phyloP scores from a whole-genome alignment of 2,888 invertebrate genomes.

The Hyalella azteca region DNA sequence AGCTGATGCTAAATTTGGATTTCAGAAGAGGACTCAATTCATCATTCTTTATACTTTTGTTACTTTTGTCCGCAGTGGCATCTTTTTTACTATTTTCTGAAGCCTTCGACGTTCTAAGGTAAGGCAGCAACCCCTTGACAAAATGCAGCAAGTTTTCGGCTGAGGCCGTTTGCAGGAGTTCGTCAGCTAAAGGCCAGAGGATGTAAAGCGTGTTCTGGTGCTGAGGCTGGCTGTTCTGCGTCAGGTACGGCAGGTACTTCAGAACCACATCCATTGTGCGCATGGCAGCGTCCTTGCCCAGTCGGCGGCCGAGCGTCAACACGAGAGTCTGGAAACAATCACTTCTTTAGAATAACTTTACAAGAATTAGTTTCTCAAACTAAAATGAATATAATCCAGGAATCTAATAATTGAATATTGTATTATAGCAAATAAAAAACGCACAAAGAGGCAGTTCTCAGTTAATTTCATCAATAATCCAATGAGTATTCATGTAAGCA shows the following conservation, averaged over 20 bases:
- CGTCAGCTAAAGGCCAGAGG: constrained; percentile 29
- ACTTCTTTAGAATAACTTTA: too few species aligned
- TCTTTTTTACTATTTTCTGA: background rate
- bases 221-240: background rate
- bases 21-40: background rate
- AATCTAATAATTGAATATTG: too few species aligned
- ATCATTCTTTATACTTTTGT: background rate
- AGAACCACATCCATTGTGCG: background rate
- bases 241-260: background rate
- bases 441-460: too few species aligned
- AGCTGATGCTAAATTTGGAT: constrained; percentile 13
- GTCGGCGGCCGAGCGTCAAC: background rate
- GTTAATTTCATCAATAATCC: too few species aligned
- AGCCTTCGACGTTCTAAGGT: background rate
- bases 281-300: background rate
- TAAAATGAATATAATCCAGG: too few species aligned
- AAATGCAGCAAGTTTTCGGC: background rate
- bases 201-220: constrained; percentile 5
- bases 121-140: background rate
- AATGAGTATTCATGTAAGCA: too few species aligned
- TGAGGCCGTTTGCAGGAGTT: background rate
- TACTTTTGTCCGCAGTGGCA: background rate
- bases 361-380: too few species aligned
- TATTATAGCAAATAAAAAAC: too few species aligned
- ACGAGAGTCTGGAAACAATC: background rate